Evolutionary conservation across 1,140 invertebrate species (phyloP), one percentile per base, ranked within the genome.

Genomic region (Drosophila murphyi): DNA sequence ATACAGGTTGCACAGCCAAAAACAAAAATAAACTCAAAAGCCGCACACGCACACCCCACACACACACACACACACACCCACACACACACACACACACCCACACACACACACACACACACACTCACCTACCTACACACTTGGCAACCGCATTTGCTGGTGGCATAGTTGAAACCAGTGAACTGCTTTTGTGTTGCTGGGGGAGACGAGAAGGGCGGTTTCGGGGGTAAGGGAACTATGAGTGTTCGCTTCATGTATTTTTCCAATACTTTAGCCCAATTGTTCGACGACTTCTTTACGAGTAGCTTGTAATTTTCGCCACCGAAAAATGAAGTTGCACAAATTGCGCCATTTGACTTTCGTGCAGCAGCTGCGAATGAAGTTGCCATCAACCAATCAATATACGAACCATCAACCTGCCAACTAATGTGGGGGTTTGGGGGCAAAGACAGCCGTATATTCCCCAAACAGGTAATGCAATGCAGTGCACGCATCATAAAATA

Each of bases 241-340:
- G 74, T 43, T 43, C 48, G 29, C 35, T 60, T 63, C 47, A 20
- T 71, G 62, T 51, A 74, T 65, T 79, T 86, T 79, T 63, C 55
- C 76, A 62, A 80, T 83, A 77, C 68, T 79, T 78, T 78, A 50
- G 52, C 50, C 47, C 57, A 75, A 50, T 54, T 76, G 56, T 57
- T 52, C 67, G 47, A 47, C 54, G 68, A 64, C 73, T 76, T 80
- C 61, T 76, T 59, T 48, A 54, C 60, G 67, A 64, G 60, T 74
- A 54, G 82, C 75, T 87, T 69, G 82, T 68, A 81, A 85, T 86
- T 85, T 81, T 69, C 72, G 32, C 55, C 51, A 39, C 72, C 79
- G 76, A 76, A 73, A 77, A 87, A 87, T 87, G 79, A 86, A 86
- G 57, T 81, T 87, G 60, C 82, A 72, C 68, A 64, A 76, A 72